phyloP scores from a whole-genome alignment of 2,888 invertebrate species.

The Polydrusus pterygomalis region DNA sequence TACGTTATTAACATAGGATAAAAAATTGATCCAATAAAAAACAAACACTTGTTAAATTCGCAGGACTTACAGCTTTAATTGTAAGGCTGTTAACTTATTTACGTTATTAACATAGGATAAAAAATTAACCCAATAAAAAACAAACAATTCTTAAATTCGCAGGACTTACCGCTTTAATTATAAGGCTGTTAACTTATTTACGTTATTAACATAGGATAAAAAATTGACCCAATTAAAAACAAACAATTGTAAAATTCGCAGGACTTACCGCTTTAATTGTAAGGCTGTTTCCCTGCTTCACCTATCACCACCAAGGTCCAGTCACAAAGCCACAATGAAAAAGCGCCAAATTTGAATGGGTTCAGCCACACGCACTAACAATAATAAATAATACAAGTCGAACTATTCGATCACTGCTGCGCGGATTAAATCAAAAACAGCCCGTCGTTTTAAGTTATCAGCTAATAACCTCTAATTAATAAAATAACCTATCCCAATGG shows the following conservation, averaged over 20 bases:
- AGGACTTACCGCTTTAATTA: too few relatives aligned
- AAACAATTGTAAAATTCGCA: not conserved
- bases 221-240: not conserved
- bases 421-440: constrained; percentile 29
- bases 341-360: constrained; percentile 31
- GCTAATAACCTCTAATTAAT: constrained; percentile 38
- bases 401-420: constrained; percentile 34
- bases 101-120: too few relatives aligned
- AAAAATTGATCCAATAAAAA: too few relatives aligned
- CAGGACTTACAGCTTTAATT: too few relatives aligned
- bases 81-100: too few relatives aligned
- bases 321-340: not conserved
- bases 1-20: too few relatives aligned
- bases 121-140: too few relatives aligned
- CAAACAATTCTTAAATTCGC: too few relatives aligned
- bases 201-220: not conserved
- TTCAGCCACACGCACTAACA: constrained; percentile 26
- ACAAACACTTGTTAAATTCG: too few relatives aligned
- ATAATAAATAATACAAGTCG: constrained; percentile 24
- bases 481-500: constrained; percentile 49
- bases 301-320: constrained; percentile 33
- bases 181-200: too few relatives aligned
- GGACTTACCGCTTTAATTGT: constrained; percentile 56
- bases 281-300: constrained; percentile 42
- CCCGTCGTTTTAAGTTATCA: constrained; percentile 29